These are phyloP conservation scores for Pterocles orientalis DNA, from an alignment of 2,113 vertebrate species.

Conservation along the genomic window DNA sequence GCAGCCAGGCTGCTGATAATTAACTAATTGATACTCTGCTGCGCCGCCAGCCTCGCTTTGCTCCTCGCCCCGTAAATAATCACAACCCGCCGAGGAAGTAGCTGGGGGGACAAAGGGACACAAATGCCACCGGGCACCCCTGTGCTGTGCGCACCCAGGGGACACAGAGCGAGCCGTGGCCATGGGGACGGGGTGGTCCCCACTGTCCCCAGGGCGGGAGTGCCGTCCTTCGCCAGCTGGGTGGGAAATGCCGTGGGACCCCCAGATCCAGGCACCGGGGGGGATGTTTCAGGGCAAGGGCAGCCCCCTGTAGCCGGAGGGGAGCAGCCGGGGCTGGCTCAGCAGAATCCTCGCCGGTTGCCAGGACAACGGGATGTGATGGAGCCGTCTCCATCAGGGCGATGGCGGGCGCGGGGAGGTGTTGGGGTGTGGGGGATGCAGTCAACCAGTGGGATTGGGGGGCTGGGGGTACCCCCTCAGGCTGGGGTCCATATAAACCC, in stretches of 20 bases:
- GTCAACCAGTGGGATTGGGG: not conserved
- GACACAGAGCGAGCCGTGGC: rapidly evolving
- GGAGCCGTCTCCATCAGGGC: not conserved
- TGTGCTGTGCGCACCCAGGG: rapidly evolving
- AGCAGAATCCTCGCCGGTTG: constrained; percentile 30
- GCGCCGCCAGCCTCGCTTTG: not conserved
- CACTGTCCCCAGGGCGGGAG: rapidly evolving
- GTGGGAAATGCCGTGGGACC: not conserved
- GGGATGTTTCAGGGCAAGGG: not conserved
- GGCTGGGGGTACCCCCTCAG: not conserved
- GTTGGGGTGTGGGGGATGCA: not conserved
- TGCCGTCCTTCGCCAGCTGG: rapidly evolving
- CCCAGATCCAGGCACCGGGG: rapidly evolving
- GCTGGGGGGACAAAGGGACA: not conserved
- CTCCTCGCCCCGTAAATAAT: not conserved
- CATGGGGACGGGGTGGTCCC: rapidly evolving
- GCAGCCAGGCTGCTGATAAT: not conserved
- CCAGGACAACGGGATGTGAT: constrained; percentile 44
- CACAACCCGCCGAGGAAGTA: not conserved
- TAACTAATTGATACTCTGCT: not conserved
- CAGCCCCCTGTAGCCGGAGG: not conserved
- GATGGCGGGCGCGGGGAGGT: not conserved
- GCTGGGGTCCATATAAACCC: rapidly evolving
- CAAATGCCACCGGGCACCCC: rapidly evolving
- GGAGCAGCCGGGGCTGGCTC: not conserved